A percentile compares a stretch with the other conserved stretches of the same genome.
phyloP scores from a whole-genome alignment of 2,888 invertebrate genomes.

The Dione vanillae region DNA sequence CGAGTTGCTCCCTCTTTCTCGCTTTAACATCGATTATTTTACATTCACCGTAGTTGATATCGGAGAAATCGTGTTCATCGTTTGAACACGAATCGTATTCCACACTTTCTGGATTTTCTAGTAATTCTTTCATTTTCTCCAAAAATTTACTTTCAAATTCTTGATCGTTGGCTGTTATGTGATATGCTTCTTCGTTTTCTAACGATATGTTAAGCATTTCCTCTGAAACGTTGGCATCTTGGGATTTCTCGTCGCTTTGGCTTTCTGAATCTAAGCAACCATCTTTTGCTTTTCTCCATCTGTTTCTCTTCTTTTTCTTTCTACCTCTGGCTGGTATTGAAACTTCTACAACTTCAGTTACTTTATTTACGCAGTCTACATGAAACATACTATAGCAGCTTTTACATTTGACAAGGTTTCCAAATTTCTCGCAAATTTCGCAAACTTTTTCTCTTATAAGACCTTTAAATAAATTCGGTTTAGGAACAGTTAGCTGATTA shows the following conservation, averaged over 20 bases:
- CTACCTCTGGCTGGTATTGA: conserved; percentile 58
- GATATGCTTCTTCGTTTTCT: conserved; percentile 60
- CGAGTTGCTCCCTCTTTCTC: conserved; percentile 54
- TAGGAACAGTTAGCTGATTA: conserved; percentile 71
- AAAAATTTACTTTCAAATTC: conserved; percentile 78
- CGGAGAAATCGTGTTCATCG: conserved; percentile 69
- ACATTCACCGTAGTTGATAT: conserved; percentile 70
- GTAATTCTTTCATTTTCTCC: conserved; percentile 81
- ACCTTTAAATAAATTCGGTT: conserved; percentile 88
- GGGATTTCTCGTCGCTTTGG: conserved; percentile 69
- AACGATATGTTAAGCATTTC: conserved; percentile 59
- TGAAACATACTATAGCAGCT: conserved; percentile 92
- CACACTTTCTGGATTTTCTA: conserved; percentile 62
- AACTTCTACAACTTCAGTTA: conserved; percentile 55
- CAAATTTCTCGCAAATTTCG: conserved; percentile 89
- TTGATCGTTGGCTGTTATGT: conserved; percentile 63
- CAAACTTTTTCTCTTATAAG: conserved; percentile 90
- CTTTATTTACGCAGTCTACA: conserved; percentile 84
- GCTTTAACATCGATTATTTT: conserved; percentile 71
- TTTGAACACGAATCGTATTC: conserved; percentile 71
- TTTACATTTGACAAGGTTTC: conserved; percentile 89
- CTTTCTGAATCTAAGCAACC: conserved; percentile 61
- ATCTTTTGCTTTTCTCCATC: conserved; percentile 60
- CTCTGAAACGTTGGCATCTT: conserved; percentile 61
- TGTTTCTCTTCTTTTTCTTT: conserved; percentile 67